A percentile compares a stretch with the other conserved stretches of the same genome.
These are phyloP conservation scores for Papilio demoleus DNA, from an alignment of 2,888 invertebrate genomes.

Conservation along the genomic window DNA sequence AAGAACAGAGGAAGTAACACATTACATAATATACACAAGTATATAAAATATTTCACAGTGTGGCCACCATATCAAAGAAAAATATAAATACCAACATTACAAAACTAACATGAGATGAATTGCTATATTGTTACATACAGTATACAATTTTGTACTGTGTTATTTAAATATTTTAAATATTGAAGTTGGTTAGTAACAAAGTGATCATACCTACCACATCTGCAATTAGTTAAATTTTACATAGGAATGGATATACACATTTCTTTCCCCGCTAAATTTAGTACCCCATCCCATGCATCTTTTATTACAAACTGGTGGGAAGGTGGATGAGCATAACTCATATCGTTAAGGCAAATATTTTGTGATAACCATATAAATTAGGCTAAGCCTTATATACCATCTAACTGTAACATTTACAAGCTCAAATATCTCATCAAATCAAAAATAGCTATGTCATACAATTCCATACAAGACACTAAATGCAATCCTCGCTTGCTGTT, in stretches of 20 bases:
- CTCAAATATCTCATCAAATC: neutral
- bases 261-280: neutral
- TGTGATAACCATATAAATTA: too few relatives aligned
- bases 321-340: neutral
- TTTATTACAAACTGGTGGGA: neutral
- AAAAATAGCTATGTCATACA: constrained; percentile 16
- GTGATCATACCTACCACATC: neutral
- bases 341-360: neutral
- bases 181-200: neutral
- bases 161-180: neutral
- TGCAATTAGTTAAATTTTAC: neutral
- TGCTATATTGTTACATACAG: neutral
- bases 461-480: constrained; percentile 17
- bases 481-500: neutral
- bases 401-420: constrained; percentile 12
- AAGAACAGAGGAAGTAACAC: neutral
- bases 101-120: neutral
- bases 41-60: neutral
- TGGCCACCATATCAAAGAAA: too few relatives aligned
- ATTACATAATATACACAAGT: neutral
- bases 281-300: neutral
- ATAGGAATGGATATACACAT: neutral
- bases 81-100: neutral
- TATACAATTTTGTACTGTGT: neutral
- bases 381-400: constrained; percentile 9